Evolutionary conservation across 1,140 invertebrate genomes (phyloP), one percentile per base, ranked within the genome.

Genomic region (Zaprionus kolodkinae): DNA sequence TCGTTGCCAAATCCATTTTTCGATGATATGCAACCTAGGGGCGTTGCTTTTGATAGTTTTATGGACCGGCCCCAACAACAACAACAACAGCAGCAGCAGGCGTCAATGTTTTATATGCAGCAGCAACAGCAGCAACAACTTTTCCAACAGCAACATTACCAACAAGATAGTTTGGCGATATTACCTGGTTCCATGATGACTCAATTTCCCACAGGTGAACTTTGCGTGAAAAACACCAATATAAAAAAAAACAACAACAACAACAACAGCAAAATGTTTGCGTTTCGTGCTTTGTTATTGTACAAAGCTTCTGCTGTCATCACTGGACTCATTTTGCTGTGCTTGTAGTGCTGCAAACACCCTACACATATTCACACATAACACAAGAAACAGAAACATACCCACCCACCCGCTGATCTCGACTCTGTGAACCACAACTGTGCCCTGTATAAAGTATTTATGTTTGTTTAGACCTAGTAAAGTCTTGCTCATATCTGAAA

Each of bases 1-100:
- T 48, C 35, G 35, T 72, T 92, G 73, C 87, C 91, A 76, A 92
- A 92, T 87, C 91, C 91, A 56, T 92, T 92, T 83, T 92, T 87
- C 33, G 91, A 92, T 72, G 81, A 88, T 56, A 76, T 79, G 71
- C 81, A 55, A 75, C 48, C 43, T 27, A 48, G 35, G 43, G 54
- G 56, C 60, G 45, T 48, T 79, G 61, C 62, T 59, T 63, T 43
- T 78, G 76, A 35, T 25, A 77, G 64, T 76, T 81, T 75, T 77
- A 65, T 70, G 78, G 76, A 76, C 45, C 81, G 67, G 64, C 63
- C 36, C 12, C 45, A 59, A 9, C 70, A 71, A n/a, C 72, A 71
- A 17, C 72, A 76, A 30, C 65, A 71, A n/a, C 72, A 71, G n/a
- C 72, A 76, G 21, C 65, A 56, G 4, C 45, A 50, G 36, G 52